Base-by-base conservation (phyloP, 2,797 vertebrate genomes). In the Gymnopithys bicolor region DNA sequence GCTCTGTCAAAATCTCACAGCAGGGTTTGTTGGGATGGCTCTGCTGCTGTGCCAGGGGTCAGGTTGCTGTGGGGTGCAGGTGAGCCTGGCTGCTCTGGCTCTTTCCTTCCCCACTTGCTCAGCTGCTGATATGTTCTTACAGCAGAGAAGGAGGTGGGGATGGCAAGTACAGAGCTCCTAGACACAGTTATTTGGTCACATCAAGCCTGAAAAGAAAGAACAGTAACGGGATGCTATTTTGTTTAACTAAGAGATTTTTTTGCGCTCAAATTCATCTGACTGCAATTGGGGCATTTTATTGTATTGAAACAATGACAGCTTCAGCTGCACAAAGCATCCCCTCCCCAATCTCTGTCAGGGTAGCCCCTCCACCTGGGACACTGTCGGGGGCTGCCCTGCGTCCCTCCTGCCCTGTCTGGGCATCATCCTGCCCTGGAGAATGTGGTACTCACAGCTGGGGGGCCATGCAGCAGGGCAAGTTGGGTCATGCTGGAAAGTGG, bases 401-500 rank as follows among this genome's bases (percentile, higher is more conserved):
- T 81, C 46, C 19, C 30, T 77, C 4, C 10, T 62, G 5, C 45
- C 51, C 39, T 52, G 6, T 62, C 52, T 78, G 63, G 52, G 13
- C 43, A 37, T 89, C 35, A 19, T 73, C 48, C 67, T 89, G 48
- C 45, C 17, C 39, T 60, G 13, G 27, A 46, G 39, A 53, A 28
- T 4, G 3, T 41, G 30, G 14, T 70, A 7, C 78, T n/a, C 28
- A 18, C 35, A 74, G 13, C 37, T 3, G 1, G 33, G 33, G 52
- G 46, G 55, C n/a, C 0, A 0, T 37, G 56, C 76, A 66, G 37
- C 0, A 0, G 19, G 45, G 0, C 0, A 25, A 43, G 37, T 10
- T 73, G 62, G 39, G 52, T 81, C 48, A 33, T 1, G 2, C 48
- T 62, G 41, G 66, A 30, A 86, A 49, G 33, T 69, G 62, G 51